Percentiles rank a stretch among this genome's conserved stretches.
These are phyloP conservation scores for Drosophila albomicans DNA, from an alignment of 1,140 invertebrate genomes.

Conservation along the genomic window DNA sequence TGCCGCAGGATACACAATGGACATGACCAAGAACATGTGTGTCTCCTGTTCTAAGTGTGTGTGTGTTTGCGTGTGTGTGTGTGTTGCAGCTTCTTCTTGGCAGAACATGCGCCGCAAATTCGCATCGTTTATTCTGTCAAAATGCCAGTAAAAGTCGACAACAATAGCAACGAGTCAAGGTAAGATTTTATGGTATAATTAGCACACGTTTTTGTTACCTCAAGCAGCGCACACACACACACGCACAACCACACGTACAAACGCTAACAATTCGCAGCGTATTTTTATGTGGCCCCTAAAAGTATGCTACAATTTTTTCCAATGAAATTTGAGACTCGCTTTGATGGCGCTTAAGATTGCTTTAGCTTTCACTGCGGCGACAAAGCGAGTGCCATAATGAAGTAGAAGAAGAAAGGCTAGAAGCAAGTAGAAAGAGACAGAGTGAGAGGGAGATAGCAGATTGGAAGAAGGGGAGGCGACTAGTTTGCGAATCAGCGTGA, in stretches of 20 bases:
- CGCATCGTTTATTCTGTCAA: constrained; percentile 30
- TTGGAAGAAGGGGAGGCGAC: not conserved
- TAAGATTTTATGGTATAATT: constrained; percentile 65
- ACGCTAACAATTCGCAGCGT: not conserved
- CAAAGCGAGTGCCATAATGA: not conserved
- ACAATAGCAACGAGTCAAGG: constrained; percentile 1
- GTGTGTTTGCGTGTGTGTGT: not conserved
- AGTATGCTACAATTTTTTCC: constrained; percentile 42
- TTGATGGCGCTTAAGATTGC: constrained; percentile 37
- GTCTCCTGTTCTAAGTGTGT: not conserved
- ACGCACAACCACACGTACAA: constrained; percentile 12
- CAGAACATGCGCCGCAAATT: constrained; percentile 22
- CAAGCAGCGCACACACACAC: constrained; percentile 23
- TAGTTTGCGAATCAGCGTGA: constrained; percentile 49
- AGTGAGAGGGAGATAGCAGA: not conserved
- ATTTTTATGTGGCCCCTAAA: constrained; percentile 29
- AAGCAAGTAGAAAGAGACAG: not conserved
- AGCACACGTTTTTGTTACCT: constrained; percentile 53
- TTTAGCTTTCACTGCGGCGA: constrained; percentile 1
- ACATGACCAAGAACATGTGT: constrained; percentile 28
- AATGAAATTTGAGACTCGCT: constrained; percentile 69
- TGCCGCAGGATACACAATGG: constrained; percentile 30
- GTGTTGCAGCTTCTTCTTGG: constrained; percentile 27
- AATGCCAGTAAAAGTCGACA: constrained; percentile 19
- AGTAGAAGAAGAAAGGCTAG: too few relatives aligned